Conservation (phyloP, 2,888 invertebrate species). For the Tholera decimalis region DNA sequence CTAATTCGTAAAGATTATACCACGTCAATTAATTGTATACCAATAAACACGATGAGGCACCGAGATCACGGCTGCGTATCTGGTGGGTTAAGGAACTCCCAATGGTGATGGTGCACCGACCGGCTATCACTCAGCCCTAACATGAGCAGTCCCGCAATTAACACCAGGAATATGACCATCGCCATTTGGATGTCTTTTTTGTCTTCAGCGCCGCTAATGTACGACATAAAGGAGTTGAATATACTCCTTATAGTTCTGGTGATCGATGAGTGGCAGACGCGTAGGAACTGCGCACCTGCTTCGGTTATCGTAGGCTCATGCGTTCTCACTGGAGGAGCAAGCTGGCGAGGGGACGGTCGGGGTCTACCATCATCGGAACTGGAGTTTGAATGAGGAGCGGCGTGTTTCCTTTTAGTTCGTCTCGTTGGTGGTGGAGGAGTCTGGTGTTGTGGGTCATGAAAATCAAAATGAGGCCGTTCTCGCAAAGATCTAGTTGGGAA, state of each 20-base stretch:
- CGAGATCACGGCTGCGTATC: slow-evolving; percentile 87
- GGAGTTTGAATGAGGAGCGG: slow-evolving; percentile 85
- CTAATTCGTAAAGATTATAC: slow-evolving; percentile 52
- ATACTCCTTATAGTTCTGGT: slow-evolving; percentile 93
- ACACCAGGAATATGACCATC: slow-evolving; percentile 94
- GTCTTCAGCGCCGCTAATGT: slow-evolving; percentile 92
- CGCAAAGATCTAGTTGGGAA: slow-evolving; percentile 84
- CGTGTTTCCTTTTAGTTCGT: slow-evolving; percentile 86
- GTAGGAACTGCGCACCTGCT: slow-evolving; percentile 93
- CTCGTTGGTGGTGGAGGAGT: slow-evolving; percentile 86
- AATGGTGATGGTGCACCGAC: slow-evolving; percentile 95
- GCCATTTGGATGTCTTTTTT: slow-evolving; percentile 95
- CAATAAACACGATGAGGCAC: slow-evolving; percentile 43
- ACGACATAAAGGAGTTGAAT: slow-evolving; percentile 92
- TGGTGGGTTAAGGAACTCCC: slow-evolving; percentile 97
- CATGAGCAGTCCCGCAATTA: slow-evolving; percentile 95
- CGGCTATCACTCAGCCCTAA: slow-evolving; percentile 94
- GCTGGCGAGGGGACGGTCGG: slow-evolving; percentile 83
- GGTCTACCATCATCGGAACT: slow-evolving; percentile 89
- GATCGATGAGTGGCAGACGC: slow-evolving; percentile 93
- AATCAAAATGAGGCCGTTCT: slow-evolving; percentile 81
- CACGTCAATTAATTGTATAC: slow-evolving; percentile 38
- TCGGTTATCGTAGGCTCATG: slow-evolving; percentile 93
- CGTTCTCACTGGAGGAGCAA: slow-evolving; percentile 81
- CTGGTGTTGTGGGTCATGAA: slow-evolving; percentile 79